Evolutionary conservation across 35 echinoderm and acorn worm genomes (phyloP).

Genomic region (Ptychodera flava): DNA sequence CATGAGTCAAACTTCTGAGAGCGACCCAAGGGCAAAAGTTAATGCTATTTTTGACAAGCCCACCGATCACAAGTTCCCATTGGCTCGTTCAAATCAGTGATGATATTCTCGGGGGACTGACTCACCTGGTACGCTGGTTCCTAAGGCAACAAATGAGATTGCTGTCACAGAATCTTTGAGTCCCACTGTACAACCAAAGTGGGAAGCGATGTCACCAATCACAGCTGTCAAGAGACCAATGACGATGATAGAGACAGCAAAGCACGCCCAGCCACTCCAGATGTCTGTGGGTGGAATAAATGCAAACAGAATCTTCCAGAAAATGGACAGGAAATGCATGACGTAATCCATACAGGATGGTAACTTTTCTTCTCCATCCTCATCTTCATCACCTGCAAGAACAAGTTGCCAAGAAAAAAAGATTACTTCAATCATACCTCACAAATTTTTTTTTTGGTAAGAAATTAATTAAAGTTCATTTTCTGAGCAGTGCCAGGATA

Average conservation of each 20-base stretch:
- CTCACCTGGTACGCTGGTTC: conserved; percentile 96
- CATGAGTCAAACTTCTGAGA: too few species aligned
- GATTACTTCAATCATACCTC: too few species aligned
- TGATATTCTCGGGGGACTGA: too few species aligned
- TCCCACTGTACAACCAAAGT: conserved; percentile 89
- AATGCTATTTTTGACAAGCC: too few species aligned
- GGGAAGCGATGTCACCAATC: conserved; percentile 80
- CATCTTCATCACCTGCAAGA: conserved; percentile 62
- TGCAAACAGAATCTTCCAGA: conserved; percentile 99
- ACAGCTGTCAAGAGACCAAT: conserved; percentile 79
- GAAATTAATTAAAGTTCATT: too few species aligned
- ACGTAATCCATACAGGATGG: conserved; percentile 92
- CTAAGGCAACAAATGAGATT: conserved; percentile 96
- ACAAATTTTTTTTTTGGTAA: too few species aligned
- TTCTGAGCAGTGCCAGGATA: too few species aligned
- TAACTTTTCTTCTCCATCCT: conserved; percentile 84
- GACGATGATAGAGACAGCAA: conserved; percentile 70
- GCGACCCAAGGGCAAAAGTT: too few species aligned
- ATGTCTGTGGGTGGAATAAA: conserved; percentile 91
- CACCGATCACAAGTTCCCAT: too few species aligned
- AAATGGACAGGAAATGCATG: conserved; percentile 99
- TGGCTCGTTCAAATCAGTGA: too few species aligned
- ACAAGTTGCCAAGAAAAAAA: too few species aligned
- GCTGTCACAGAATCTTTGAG: conserved; percentile 77
- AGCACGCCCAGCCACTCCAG: conserved; percentile 89